A percentile compares a stretch with the other conserved stretches of the same genome.
Evolutionary conservation across 2,888 invertebrate genomes (phyloP).

Genomic region (Ypsolopha sequella): DNA sequence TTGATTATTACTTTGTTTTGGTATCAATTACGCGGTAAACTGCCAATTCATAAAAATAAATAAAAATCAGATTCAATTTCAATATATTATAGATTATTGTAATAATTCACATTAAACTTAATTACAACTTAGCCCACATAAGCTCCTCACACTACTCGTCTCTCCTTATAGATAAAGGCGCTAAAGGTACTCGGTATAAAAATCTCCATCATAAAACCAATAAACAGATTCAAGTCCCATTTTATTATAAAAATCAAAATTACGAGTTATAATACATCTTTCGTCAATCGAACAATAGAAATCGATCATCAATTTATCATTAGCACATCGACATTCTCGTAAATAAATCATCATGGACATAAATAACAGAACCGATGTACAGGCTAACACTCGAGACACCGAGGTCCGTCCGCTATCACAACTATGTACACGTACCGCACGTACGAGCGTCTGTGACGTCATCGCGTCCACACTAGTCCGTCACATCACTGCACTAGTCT

Average conservation of each 20-base stretch:
- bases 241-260: slow-evolving; percentile 72
- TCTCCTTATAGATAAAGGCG: slow-evolving; percentile 59
- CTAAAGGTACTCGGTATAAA: slow-evolving; percentile 68
- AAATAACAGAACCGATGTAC: slow-evolving; percentile 60
- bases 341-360: slow-evolving; percentile 62
- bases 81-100: slow-evolving; percentile 71
- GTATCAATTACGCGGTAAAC: slow-evolving; percentile 20
- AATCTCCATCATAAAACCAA: slow-evolving; percentile 70
- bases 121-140: slow-evolving; percentile 67
- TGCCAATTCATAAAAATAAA: slow-evolving; percentile 65
- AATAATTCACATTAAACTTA: slow-evolving; percentile 71
- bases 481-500: too few relatives aligned
- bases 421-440: slow-evolving; percentile 55
- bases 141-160: slow-evolving; percentile 60
- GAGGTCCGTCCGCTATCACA: slow-evolving; percentile 33
- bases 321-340: slow-evolving; percentile 62
- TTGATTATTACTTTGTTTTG: not conserved
- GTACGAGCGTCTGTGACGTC: slow-evolving; percentile 12
- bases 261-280: slow-evolving; percentile 70
- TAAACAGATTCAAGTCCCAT: slow-evolving; percentile 71
- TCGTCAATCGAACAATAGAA: slow-evolving; percentile 64
- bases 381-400: slow-evolving; percentile 35
- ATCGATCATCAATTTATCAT: slow-evolving; percentile 33
- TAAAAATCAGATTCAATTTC: slow-evolving; percentile 69
- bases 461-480: not conserved